Percentiles rank a stretch among this genome's conserved stretches.
Conservation (phyloP, 2,113 vertebrate species). For the Falcunculus frontatus region DNA sequence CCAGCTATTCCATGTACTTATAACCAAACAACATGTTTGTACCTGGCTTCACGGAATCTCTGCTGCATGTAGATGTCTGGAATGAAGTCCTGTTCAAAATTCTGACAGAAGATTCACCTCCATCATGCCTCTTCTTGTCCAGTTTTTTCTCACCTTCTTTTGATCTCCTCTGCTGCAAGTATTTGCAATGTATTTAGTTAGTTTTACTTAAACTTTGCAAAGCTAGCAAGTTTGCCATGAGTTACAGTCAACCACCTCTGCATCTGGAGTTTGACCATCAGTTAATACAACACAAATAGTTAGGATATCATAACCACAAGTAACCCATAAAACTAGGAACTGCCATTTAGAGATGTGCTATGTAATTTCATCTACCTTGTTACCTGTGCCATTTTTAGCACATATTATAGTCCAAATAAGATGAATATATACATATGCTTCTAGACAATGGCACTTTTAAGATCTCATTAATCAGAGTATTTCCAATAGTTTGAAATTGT, state of each 20-base stretch:
- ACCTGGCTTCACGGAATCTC: slow-evolving; percentile 58
- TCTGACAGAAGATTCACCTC: background rate
- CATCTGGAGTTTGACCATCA: background rate
- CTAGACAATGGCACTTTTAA: background rate
- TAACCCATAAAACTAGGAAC: background rate
- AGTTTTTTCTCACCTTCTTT: slow-evolving; percentile 48
- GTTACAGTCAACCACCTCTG: background rate
- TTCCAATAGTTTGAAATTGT: background rate
- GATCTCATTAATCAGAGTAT: background rate
- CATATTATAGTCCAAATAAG: background rate
- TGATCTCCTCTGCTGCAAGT: slow-evolving; percentile 52
- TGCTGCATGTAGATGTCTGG: background rate
- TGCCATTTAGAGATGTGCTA: background rate
- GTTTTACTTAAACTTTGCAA: background rate
- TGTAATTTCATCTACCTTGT: background rate
- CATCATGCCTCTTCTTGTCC: slow-evolving; percentile 27
- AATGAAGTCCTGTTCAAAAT: background rate
- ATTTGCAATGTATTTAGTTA: background rate
- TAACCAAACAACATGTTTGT: background rate
- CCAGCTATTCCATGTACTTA: background rate
- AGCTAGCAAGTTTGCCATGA: background rate
- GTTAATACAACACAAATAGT: background rate
- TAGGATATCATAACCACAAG: background rate
- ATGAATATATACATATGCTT: background rate
- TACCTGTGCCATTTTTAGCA: background rate